Evolutionary conservation across 2,797 vertebrate species (phyloP), one percentile per base, ranked within the genome.

Genomic region (Periparus ater): DNA sequence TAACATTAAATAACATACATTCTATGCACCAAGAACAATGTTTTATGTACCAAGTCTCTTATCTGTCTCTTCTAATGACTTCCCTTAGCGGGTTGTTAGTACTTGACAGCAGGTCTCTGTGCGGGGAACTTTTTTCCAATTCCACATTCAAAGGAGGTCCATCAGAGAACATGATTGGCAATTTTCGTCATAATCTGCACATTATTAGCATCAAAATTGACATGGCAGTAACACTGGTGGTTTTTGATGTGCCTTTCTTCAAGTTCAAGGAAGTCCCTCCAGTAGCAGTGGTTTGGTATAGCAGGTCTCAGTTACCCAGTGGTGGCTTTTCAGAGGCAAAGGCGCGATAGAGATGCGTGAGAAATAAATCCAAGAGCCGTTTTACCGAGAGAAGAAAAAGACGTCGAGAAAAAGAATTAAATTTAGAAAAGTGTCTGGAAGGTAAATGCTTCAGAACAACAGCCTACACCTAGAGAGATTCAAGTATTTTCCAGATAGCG

Each of bases 171-270:
- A 99, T 99, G 99, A 99, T 99, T 99, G 99, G 99, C 99, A 99
- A 99, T 99, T 99, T 99, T 99, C 99, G 98, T 99, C 99, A 99
- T 99, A 99, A 99, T 99, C 98, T 99, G 98, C 99, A 99, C 99
- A 98, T 99, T 99, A 99, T 99, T 99, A 99, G 99, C 99, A 99
- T 99, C 98, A 98, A 98, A 99, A 99, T 98, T 99, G 99, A 99
- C 99, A 99, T 98, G 97, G 98, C 98, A 98, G 98, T 99, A 98
- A 98, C 98, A 98, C 96, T 97, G 98, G 98, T 98, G 98, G 98
- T 98, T 98, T 98, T 95, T 98, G 98, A 98, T 98, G 98, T 98
- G 98, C 98, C 98, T 98, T 98, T 98, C 98, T 97, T 97, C 98
- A 98, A 98, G 98, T 99, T 99, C 98, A 98, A 98, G 97, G 97